Evolutionary conservation across 2,888 invertebrate species (phyloP), one percentile per base, ranked within the genome.

Genomic region (Anorthoa munda): DNA sequence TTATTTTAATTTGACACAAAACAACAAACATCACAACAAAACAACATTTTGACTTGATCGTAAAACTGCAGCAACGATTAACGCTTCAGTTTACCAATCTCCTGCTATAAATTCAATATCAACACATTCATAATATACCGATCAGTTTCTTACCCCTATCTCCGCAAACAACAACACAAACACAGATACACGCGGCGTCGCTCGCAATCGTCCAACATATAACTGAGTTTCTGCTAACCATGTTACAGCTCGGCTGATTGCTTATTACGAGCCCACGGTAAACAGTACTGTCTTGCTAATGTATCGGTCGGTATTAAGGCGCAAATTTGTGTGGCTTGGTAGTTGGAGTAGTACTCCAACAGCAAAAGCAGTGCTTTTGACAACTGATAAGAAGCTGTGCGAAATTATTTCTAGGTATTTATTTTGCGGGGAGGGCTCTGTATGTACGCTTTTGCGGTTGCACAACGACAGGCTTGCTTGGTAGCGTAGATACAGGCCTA

Each of bases 141-240:
- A 55, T 55, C 48, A 50, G n/a, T 72, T 48, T 31, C 26, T 31
- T 61, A 53, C 18, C 50, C 73, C 39, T 59, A 23, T 45, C 53
- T 60, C 13, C 50, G 55, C 45, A 60, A 55, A 79, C 58, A 67
- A 74, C 46, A 39, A n/a, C 55, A 39, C 60, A 46, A 13, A 75
- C 21, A 46, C 50, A 64, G 21, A 50, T 26, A n/a, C 46, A 31
- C 5, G 26, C 48, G n/a, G 61, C 50, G 45, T 31, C 26, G 58
- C 66, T 77, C 81, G 63, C 81, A 78, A 66, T 82, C 61, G 77
- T 69, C 66, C 45, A 23, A 66, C 66, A 48, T 55, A 31, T 75
- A 81, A 82, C 60, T 45, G 48, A 61, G 71, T 81, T 82, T 82
- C 75, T 53, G 72, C 15, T 82, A 82, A 81, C 75, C 46, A 12